A percentile compares a stretch with the other conserved stretches of the same genome.
Evolutionary conservation across 1,140 invertebrate genomes (phyloP).

Genomic region (Limonius californicus): DNA sequence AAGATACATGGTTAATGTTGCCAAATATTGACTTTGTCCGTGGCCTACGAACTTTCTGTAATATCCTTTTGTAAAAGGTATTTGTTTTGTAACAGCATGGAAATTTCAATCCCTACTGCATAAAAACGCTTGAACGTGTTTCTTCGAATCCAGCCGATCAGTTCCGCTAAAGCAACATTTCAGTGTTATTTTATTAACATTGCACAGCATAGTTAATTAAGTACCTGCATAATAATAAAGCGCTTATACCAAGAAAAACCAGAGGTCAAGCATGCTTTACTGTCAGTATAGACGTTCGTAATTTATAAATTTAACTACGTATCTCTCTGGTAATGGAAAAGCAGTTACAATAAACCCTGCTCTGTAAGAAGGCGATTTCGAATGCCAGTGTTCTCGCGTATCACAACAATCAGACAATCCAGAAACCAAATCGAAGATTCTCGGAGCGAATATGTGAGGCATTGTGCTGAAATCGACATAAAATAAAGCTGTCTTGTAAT

Average conservation of each 20-base stretch:
- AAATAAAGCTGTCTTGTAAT: constrained; percentile 34
- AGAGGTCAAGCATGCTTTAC: too few species aligned
- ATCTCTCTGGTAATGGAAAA: background rate
- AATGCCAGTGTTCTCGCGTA: background rate
- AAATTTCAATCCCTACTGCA: too few species aligned
- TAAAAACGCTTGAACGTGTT: too few species aligned
- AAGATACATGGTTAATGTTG: background rate
- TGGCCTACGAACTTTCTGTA: too few species aligned
- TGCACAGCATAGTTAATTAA: too few species aligned
- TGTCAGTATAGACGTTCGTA: background rate
- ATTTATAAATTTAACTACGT: background rate
- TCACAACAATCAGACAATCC: constrained; percentile 12
- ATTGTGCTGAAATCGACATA: constrained; percentile 40
- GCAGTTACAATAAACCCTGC: background rate
- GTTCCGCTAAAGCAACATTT: too few species aligned
- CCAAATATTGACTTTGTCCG: background rate
- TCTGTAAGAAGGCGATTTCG: background rate
- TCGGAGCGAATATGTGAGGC: constrained; percentile 23
- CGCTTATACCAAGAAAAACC: too few species aligned
- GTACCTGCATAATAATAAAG: too few species aligned
- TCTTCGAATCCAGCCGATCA: too few species aligned
- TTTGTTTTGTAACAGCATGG: too few species aligned
- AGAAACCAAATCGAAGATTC: constrained; percentile 8
- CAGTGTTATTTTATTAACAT: too few species aligned
- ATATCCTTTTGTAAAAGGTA: too few species aligned